Evolutionary conservation across 2,888 invertebrate genomes (phyloP), one percentile per base, ranked within the genome.

Genomic region (Serrognathus titanus): DNA sequence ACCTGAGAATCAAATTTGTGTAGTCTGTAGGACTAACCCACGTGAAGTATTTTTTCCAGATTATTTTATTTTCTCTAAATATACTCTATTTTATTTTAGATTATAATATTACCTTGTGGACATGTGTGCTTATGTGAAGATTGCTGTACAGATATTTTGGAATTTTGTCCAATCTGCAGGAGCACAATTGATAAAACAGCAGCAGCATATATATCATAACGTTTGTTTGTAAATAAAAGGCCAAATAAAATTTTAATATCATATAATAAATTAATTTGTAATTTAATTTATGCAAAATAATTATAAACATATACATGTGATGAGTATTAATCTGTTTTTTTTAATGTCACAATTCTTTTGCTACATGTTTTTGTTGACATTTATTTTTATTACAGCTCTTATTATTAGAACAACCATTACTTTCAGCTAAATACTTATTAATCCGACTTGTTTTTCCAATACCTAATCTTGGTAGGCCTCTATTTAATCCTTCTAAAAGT

Each of bases 401-500:
- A 36, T 41, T 41, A 47, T 54, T 54, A 12, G 16, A 41, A 50
- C 57, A 52, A 37, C 45, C 11, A 45, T 48, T 39, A 39, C 38
- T 41, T 45, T 56, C 54, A 12, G 51, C 48, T 53, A 64, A 68
- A 76, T 55, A 49, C 51, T 81, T 82, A 64, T 87, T 87, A 1
- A 86, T 88, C 74, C 88, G 89, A n/a, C 89, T 91, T 53, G 89
- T 88, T 76, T 94, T 94, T 2, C 93, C 92, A 36, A 95, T 89
- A n/a, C 93, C 95, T 47, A 95, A 81, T 75, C 87, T 89, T 0
- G 97, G 97, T 47, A 94, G 77, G 1, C 97, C 97, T 78, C 90
- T 85, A 77, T 99, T 98, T 1, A 99, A 81, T 1, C 98, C 98
- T 80, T 98, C 97, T 3, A 99, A 79, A 55, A 99, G 81, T 0